A percentile compares a stretch with the other conserved stretches of the same genome.
Evolutionary conservation across 2,797 vertebrate species (phyloP).

Genomic region (Pipistrellus pipistrellus): DNA sequence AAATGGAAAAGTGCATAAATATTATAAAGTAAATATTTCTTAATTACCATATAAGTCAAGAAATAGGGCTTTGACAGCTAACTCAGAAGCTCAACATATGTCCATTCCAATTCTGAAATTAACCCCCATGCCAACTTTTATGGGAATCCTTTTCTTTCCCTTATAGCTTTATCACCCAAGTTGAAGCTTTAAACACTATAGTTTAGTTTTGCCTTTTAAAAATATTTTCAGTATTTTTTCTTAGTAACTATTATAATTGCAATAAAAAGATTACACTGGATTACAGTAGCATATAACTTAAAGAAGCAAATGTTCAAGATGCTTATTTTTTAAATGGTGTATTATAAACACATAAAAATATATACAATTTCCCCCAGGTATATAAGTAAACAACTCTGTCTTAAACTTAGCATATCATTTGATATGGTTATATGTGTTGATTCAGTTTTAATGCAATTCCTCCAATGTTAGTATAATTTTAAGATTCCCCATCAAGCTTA

Average conservation of each 20-base stretch:
- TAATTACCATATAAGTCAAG: neutral
- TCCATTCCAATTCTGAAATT: conserved; percentile 41
- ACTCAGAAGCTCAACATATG: neutral
- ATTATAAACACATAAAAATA: conserved; percentile 46
- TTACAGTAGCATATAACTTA: conserved; percentile 23
- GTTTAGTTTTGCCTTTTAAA: conserved; percentile 19
- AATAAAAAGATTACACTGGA: conserved; percentile 38
- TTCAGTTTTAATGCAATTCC: neutral
- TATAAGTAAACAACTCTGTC: conserved; percentile 9
- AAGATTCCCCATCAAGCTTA: conserved; percentile 11
- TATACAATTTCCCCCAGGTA: neutral
- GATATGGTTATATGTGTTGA: neutral
- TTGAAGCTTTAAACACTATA: conserved; percentile 23
- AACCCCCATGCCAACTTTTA: conserved; percentile 7
- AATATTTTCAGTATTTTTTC: conserved; percentile 52
- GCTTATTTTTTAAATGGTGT: neutral
- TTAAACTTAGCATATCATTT: conserved; percentile 47
- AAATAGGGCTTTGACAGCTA: conserved; percentile 29
- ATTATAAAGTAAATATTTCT: conserved; percentile 23
- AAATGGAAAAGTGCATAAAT: neutral
- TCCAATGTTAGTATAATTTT: neutral
- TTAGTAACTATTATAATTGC: conserved; percentile 22
- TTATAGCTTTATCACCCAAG: conserved; percentile 39
- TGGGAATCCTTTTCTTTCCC: neutral
- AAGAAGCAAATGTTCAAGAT: conserved; percentile 4